Evolutionary conservation across 1,140 invertebrate genomes (phyloP).

Genomic region (Dufourea novaeangliae): DNA sequence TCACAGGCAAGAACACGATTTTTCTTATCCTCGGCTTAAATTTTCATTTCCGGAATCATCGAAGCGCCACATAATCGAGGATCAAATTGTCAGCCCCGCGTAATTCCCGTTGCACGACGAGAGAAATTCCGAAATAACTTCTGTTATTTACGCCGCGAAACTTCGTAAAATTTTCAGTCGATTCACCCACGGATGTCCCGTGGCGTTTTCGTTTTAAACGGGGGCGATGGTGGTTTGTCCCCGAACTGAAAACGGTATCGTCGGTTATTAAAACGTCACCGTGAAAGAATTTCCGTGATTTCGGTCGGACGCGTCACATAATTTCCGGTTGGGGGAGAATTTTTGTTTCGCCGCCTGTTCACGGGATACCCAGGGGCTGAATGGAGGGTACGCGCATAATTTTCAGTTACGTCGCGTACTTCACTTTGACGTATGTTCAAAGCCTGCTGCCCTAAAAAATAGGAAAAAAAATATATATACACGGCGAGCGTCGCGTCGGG

Average conservation of each 20-base stretch:
- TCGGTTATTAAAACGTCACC: conserved; percentile 7
- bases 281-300: background rate
- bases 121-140: background rate
- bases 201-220: background rate
- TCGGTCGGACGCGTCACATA: background rate
- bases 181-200: background rate
- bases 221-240: too few relatives aligned
- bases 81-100: too few relatives aligned
- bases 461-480: too few relatives aligned
- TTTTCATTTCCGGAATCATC: too few relatives aligned
- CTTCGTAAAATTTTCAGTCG: background rate
- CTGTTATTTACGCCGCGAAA: background rate
- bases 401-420: conserved; percentile 19
- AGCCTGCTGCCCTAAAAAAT: background rate
- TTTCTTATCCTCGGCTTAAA: too few relatives aligned
- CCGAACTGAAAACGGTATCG: conserved; percentile 3
- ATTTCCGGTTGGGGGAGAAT: background rate
- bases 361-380: background rate
- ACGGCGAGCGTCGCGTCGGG: background rate
- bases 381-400: conserved; percentile 2
- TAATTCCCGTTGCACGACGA: too few relatives aligned
- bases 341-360: background rate
- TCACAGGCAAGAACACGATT: too few relatives aligned
- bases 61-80: too few relatives aligned
- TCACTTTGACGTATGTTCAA: conserved; percentile 19